A percentile compares a stretch with the other conserved stretches of the same genome.
phyloP scores from a whole-genome alignment of 1,140 invertebrate genomes.

The Pantala flavescens region DNA sequence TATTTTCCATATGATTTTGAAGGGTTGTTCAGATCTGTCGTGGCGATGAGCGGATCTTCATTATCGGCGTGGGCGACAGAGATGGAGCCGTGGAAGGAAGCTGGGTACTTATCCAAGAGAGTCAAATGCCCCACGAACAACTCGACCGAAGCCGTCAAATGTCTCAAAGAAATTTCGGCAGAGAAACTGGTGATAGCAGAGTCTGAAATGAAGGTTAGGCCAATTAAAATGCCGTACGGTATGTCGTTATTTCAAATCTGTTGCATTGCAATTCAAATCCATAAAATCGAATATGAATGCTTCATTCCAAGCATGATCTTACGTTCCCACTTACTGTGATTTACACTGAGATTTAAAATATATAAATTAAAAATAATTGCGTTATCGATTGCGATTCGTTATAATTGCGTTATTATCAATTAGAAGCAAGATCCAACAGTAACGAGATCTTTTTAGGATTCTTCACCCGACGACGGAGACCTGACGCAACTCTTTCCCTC shows the following conservation, averaged over 20 bases:
- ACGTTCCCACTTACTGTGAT: too few species aligned
- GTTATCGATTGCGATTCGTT: too few species aligned
- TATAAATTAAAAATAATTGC: too few species aligned
- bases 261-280: too few species aligned
- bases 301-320: too few species aligned
- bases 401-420: too few species aligned
- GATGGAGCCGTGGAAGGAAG: constrained; percentile 37
- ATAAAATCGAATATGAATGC: too few species aligned
- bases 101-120: constrained; percentile 37
- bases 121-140: constrained; percentile 44
- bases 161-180: constrained; percentile 41
- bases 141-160: constrained; percentile 42
- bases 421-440: too few species aligned
- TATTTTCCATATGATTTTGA: not conserved
- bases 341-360: too few species aligned
- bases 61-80: constrained; percentile 50
- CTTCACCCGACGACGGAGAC: constrained; percentile 39
- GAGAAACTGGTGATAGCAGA: constrained; percentile 35
- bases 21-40: constrained; percentile 44
- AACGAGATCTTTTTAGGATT: too few species aligned
- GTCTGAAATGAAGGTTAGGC: constrained; percentile 25
- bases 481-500: constrained; percentile 33
- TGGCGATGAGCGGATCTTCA: constrained; percentile 56
- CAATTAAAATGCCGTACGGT: too few species aligned
- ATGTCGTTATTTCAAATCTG: too few species aligned